phyloP scores from a whole-genome alignment of 2,888 invertebrate species.

The Cordilura impudica region DNA sequence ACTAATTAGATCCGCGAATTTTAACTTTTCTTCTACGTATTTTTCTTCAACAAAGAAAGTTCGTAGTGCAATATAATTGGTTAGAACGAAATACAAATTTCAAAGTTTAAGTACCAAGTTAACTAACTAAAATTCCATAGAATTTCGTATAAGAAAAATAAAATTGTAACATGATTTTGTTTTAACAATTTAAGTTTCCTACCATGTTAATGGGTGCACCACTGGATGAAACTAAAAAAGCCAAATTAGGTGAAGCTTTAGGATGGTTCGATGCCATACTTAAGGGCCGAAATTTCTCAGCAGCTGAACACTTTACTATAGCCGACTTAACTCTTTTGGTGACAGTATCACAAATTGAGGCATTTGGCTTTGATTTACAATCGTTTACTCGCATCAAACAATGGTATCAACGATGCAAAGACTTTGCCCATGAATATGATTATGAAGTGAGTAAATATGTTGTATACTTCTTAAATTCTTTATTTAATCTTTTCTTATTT shows the following conservation, averaged over 20 bases:
- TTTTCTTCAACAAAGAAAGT: no score
- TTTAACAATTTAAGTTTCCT: slow-evolving; percentile 77
- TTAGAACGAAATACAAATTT: no score
- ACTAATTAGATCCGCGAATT: no score
- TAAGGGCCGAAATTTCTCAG: slow-evolving; percentile 80
- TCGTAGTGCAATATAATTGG: no score
- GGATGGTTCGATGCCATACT: slow-evolving; percentile 80
- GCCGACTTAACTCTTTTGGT: slow-evolving; percentile 76
- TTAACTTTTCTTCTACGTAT: no score
- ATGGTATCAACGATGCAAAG: slow-evolving; percentile 85
- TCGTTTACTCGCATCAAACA: slow-evolving; percentile 79
- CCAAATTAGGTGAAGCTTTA: slow-evolving; percentile 80
- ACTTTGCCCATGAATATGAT: slow-evolving; percentile 82
- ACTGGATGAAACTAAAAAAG: slow-evolving; percentile 78
- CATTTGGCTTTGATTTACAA: slow-evolving; percentile 79
- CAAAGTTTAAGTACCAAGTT: no score
- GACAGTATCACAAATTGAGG: slow-evolving; percentile 78
- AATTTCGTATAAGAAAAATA: no score
- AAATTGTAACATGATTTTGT: no score
- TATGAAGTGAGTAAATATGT: slow-evolving; percentile 79
- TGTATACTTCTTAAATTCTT: neutral
- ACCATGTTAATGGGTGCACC: slow-evolving; percentile 78
- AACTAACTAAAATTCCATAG: no score
- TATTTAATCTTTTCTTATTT: slow-evolving; percentile 3
- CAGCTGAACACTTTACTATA: slow-evolving; percentile 80